Evolutionary conservation across 2,113 vertebrate species (phyloP).

Genomic region (Reinhardtius hippoglossoides): DNA sequence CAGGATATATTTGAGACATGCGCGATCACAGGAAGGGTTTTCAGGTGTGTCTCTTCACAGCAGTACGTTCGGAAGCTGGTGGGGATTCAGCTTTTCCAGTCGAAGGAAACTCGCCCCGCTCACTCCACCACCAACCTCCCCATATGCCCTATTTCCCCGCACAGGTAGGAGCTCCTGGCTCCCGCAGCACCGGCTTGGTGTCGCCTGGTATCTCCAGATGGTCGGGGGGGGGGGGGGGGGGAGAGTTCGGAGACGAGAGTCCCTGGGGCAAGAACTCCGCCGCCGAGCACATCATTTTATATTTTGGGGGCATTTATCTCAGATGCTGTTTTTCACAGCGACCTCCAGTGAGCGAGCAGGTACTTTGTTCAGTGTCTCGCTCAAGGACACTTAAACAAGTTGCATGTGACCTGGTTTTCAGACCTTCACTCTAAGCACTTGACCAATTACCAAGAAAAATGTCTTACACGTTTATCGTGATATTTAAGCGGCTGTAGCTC

Average conservation of each 20-base stretch:
- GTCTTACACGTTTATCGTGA: not conserved
- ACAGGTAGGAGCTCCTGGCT: slow-evolving; percentile 50
- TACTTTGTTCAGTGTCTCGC: slow-evolving; percentile 48
- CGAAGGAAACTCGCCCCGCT: slow-evolving; percentile 18
- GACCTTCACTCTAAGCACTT: slow-evolving; percentile 30
- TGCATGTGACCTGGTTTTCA: slow-evolving; percentile 48
- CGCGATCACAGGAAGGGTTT: not conserved
- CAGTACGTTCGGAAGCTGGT: not conserved
- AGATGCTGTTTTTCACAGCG: slow-evolving; percentile 23
- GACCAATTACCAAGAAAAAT: slow-evolving; percentile 20
- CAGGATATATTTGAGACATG: slow-evolving; percentile 8
- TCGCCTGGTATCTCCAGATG: slow-evolving; percentile 67
- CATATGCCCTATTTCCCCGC: slow-evolving; percentile 44
- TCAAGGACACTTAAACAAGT: slow-evolving; percentile 61
- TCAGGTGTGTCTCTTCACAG: not conserved
- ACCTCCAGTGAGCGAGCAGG: slow-evolving; percentile 44
- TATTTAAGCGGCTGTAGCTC: not conserved
- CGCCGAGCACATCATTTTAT: slow-evolving; percentile 55
- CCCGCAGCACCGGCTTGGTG: slow-evolving; percentile 16
- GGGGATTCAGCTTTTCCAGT: slow-evolving; percentile 13
- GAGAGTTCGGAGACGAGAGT: slow-evolving; percentile 49
- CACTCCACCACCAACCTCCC: slow-evolving; percentile 18
- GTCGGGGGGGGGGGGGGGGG: slow-evolving; percentile 44
- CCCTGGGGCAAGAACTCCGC: slow-evolving; percentile 57
- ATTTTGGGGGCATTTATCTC: slow-evolving; percentile 66